These are phyloP conservation scores for Alectoris magna DNA, from an alignment of 2,797 vertebrate genomes.

Conservation along the genomic window DNA sequence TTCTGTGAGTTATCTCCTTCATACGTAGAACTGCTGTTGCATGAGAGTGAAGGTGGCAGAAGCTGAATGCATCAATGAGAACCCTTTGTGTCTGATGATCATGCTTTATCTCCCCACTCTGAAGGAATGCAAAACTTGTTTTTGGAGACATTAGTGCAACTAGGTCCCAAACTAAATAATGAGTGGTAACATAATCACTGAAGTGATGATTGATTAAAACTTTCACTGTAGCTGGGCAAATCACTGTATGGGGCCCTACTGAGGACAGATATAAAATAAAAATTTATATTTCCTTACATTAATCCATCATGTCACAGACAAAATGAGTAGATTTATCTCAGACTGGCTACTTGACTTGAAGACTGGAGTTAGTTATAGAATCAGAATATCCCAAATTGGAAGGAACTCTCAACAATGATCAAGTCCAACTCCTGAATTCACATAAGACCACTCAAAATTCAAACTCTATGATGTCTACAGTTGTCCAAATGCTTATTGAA, in stretches of 20 bases:
- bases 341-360: not conserved
- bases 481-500: too few relatives aligned
- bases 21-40: too few relatives aligned
- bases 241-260: not conserved
- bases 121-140: not conserved
- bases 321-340: not conserved
- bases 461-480: too few relatives aligned
- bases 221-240: not conserved
- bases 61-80: not conserved
- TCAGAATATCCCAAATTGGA: too few relatives aligned
- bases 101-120: not conserved
- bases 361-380: not conserved
- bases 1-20: too few relatives aligned
- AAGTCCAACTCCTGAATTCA: too few relatives aligned
- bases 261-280: not conserved
- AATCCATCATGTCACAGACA: not conserved
- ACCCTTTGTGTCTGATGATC: not conserved
- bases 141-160: not conserved
- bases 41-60: not conserved
- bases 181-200: not conserved
- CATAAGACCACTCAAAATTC: too few relatives aligned
- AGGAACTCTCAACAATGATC: too few relatives aligned
- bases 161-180: fast-evolving
- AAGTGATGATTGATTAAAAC: not conserved
- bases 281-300: not conserved